Conservation (phyloP, 2,113 vertebrate species). For the Corynorhinus townsendii region DNA sequence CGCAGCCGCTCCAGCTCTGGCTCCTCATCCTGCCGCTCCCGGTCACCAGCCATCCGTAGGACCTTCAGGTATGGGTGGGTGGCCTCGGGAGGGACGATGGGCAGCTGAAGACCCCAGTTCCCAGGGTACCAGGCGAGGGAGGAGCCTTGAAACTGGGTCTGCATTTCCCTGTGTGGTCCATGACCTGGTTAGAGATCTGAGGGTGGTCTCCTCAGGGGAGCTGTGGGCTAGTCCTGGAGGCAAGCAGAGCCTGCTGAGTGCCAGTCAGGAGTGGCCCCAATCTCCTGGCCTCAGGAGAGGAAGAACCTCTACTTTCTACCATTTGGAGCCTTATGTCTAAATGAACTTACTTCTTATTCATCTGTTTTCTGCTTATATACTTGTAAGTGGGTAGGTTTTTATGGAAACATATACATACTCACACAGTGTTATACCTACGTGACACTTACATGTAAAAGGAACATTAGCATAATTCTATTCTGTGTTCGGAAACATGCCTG, state of each 20-base stretch:
- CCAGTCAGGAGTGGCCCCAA: not conserved
- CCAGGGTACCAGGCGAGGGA: not conserved
- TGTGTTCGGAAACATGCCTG: not conserved
- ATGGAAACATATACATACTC: not conserved
- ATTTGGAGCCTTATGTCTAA: not conserved
- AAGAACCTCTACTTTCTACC: not conserved
- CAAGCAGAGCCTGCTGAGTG: not conserved
- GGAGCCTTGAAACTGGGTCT: not conserved
- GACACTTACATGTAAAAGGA: not conserved
- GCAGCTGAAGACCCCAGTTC: not conserved
- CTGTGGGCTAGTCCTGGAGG: no score
- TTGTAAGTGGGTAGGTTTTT: not conserved
- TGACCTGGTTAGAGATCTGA: not conserved
- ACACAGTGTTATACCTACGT: not conserved
- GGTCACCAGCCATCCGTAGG: constrained; percentile 86
- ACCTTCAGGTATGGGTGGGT: constrained; percentile 85
- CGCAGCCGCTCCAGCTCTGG: constrained; percentile 80
- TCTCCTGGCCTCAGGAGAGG: fast-evolving
- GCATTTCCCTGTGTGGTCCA: not conserved
- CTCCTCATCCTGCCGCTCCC: constrained; percentile 84
- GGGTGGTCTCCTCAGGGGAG: not conserved
- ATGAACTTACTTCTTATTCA: not conserved
- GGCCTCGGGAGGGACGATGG: not conserved
- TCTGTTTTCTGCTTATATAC: not conserved
- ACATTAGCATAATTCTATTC: not conserved